Conservation (phyloP, 1,140 invertebrate species). For the Drosophila pruinosa region DNA sequence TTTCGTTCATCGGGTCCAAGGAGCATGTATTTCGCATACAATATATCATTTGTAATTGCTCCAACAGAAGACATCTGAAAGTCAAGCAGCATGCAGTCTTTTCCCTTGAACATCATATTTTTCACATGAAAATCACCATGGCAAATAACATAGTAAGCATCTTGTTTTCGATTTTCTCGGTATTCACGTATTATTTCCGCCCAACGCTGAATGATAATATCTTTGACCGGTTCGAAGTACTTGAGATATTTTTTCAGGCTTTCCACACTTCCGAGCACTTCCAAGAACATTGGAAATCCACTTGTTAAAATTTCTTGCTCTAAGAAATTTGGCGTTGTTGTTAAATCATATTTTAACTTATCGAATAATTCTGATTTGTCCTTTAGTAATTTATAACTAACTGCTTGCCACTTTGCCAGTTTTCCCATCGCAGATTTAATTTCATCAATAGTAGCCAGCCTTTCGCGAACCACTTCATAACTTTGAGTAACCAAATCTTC, state of each 20-base stretch:
- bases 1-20: conserved; percentile 37
- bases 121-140: conserved; percentile 65
- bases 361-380: conserved; percentile 40
- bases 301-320: conserved; percentile 23
- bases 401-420: conserved; percentile 62
- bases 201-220: conserved; percentile 4
- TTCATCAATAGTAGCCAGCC: conserved; percentile 26
- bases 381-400: conserved; percentile 50
- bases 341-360: conserved; percentile 32
- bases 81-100: conserved; percentile 60
- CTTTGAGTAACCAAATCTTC: conserved; percentile 6
- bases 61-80: conserved; percentile 54
- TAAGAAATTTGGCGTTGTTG: not conserved
- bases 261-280: conserved; percentile 13
- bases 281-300: conserved; percentile 31
- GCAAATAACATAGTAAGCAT: conserved; percentile 48
- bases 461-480: conserved; percentile 3
- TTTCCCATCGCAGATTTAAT: conserved; percentile 31
- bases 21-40: conserved; percentile 59
- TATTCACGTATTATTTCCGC: conserved; percentile 32
- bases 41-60: conserved; percentile 43
- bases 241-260: conserved; percentile 32
- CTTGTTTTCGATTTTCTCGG: conserved; percentile 15
- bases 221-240: conserved; percentile 35
- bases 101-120: conserved; percentile 63